These are phyloP conservation scores for Globia sparganii DNA, from an alignment of 2,888 invertebrate species.

Conservation along the genomic window DNA sequence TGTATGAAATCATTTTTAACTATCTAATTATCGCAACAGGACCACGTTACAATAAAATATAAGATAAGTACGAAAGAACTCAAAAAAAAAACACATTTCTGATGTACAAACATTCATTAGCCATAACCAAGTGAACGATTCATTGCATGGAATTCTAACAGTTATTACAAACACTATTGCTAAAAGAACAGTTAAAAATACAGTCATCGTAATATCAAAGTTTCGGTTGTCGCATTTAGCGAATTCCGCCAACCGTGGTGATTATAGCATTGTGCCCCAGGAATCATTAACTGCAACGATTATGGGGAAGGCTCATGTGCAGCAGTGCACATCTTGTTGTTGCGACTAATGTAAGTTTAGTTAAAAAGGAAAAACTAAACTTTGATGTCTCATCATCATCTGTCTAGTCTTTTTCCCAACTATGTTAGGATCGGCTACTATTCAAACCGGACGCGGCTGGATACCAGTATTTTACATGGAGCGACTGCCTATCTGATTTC, in stretches of 20 bases:
- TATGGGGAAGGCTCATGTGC: constrained; percentile 32
- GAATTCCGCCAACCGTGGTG: constrained; percentile 50
- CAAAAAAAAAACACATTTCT: background rate
- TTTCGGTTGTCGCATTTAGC: constrained; percentile 47
- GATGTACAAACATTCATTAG: background rate
- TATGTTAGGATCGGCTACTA: too few relatives aligned
- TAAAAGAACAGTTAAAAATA: constrained; percentile 28
- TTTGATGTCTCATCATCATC: too few relatives aligned
- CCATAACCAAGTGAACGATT: background rate
- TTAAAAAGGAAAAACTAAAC: background rate
- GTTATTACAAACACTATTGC: background rate
- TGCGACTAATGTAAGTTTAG: constrained; percentile 4
- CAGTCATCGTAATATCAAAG: background rate
- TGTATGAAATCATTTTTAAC: too few relatives aligned
- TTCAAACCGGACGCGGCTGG: too few relatives aligned
- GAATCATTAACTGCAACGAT: constrained; percentile 54
- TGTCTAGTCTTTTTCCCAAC: too few relatives aligned
- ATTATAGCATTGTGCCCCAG: constrained; percentile 36
- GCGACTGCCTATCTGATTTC: too few relatives aligned
- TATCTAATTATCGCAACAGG: too few relatives aligned
- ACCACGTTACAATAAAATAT: background rate
- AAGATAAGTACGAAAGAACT: background rate
- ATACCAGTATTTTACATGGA: too few relatives aligned
- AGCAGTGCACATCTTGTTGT: constrained; percentile 47
- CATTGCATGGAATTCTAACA: background rate